phyloP scores from a whole-genome alignment of 2,113 vertebrate genomes.

The Spilogale gracilis region DNA sequence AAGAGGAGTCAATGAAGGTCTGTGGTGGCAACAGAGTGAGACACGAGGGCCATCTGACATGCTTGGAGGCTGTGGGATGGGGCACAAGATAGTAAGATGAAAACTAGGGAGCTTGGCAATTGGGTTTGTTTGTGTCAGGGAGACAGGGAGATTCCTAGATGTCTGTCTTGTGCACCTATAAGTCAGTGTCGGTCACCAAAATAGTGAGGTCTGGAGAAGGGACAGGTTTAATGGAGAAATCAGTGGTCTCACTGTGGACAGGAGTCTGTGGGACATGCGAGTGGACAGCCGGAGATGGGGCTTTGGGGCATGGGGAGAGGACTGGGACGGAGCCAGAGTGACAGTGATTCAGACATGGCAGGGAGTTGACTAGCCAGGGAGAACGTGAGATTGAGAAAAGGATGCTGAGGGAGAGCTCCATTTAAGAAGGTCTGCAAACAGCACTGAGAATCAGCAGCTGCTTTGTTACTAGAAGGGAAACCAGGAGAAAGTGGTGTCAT shows the following conservation, averaged over 20 bases:
- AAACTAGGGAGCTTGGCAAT: neutral
- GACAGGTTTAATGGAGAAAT: neutral
- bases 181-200: neutral
- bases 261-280: neutral
- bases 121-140: neutral
- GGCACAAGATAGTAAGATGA: neutral
- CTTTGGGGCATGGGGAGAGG: neutral
- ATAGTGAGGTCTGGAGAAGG: neutral
- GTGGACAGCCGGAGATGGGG: neutral
- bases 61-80: neutral
- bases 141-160: neutral
- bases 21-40: fast-evolving
- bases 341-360: neutral
- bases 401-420: too few species aligned
- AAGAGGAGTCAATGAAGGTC: neutral
- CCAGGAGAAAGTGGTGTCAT: neutral
- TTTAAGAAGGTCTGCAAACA: neutral
- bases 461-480: neutral
- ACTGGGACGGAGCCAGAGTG: neutral
- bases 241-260: neutral
- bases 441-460: neutral
- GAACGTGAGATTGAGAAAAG: neutral
- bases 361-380: neutral
- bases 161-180: neutral
- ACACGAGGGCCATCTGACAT: fast-evolving